phyloP scores from a whole-genome alignment of 2,797 vertebrate genomes.

The Leptoclinus maculatus region DNA sequence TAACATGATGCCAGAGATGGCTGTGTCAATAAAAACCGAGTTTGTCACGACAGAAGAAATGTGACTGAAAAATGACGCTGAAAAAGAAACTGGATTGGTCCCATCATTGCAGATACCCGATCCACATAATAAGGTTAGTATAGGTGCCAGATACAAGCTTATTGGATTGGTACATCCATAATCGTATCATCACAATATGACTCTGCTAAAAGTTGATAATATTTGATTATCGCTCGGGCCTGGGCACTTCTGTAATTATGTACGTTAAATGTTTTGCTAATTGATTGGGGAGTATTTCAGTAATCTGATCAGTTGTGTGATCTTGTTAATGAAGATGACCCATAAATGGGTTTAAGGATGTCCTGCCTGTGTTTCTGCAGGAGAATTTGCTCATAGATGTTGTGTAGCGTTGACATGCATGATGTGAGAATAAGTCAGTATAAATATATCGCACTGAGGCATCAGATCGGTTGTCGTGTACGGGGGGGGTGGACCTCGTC shows the following conservation, averaged over 20 bases:
- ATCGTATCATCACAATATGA: slow-evolving; percentile 39
- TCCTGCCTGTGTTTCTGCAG: slow-evolving; percentile 6
- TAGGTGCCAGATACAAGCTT: neutral
- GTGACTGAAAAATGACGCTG: neutral
- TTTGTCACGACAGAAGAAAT: neutral
- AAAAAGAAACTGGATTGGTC: neutral
- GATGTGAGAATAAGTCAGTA: neutral
- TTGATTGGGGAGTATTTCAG: slow-evolving; percentile 38
- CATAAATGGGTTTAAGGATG: slow-evolving; percentile 1
- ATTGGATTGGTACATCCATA: slow-evolving; percentile 14
- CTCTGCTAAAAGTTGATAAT: slow-evolving; percentile 4
- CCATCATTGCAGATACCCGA: slow-evolving; percentile 10
- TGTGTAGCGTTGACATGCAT: neutral
- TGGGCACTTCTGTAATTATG: slow-evolving; percentile 19
- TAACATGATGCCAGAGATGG: neutral
- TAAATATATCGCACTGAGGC: no score
- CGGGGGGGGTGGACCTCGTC: neutral
- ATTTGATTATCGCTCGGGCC: slow-evolving; percentile 32
- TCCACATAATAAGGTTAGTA: neutral
- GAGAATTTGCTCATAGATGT: neutral
- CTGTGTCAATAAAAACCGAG: neutral
- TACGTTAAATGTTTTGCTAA: slow-evolving; percentile 44
- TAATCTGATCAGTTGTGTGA: slow-evolving; percentile 55
- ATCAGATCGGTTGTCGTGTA: neutral
- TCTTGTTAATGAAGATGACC: slow-evolving; percentile 33